Percentiles rank a stretch among this genome's conserved stretches.
Evolutionary conservation across 1,140 invertebrate genomes (phyloP).

Genomic region (Eupeodes corollae): DNA sequence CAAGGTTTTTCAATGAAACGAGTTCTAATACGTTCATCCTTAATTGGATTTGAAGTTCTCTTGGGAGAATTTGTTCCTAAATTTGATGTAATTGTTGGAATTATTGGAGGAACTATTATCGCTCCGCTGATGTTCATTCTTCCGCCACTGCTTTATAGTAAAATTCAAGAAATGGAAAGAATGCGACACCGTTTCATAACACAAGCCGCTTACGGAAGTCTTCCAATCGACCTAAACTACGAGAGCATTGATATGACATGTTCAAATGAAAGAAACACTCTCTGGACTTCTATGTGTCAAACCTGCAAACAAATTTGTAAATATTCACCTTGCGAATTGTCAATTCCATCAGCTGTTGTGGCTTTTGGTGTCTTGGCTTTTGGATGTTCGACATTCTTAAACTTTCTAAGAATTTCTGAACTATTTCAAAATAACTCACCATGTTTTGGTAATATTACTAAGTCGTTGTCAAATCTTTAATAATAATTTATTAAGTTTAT

Average conservation of each 20-base stretch:
- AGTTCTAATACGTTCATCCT: constrained; percentile 55
- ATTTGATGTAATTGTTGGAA: constrained; percentile 80
- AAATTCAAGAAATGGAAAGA: constrained; percentile 41
- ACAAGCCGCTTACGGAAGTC: constrained; percentile 28
- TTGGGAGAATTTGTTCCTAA: constrained; percentile 71
- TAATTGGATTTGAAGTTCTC: constrained; percentile 61
- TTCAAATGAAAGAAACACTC: not conserved
- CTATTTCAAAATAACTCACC: constrained; percentile 30
- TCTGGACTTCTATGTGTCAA: not conserved
- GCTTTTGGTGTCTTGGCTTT: constrained; percentile 30
- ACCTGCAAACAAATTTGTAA: not conserved
- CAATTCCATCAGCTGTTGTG: constrained; percentile 27
- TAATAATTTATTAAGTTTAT: too few species aligned
- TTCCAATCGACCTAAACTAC: constrained; percentile 29
- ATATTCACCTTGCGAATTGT: constrained; percentile 16
- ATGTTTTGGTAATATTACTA: constrained; percentile 14
- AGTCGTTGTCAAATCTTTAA: not conserved
- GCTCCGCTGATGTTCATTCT: constrained; percentile 75
- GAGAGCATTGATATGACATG: constrained; percentile 19
- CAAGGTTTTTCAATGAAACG: constrained; percentile 70
- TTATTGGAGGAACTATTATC: constrained; percentile 74
- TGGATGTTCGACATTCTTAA: constrained; percentile 30
- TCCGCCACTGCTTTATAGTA: constrained; percentile 69
- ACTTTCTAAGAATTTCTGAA: constrained; percentile 23
- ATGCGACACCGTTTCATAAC: constrained; percentile 25